These are phyloP conservation scores for Rhincodon typus DNA, from an alignment of 2,797 vertebrate species.

Conservation along the genomic window DNA sequence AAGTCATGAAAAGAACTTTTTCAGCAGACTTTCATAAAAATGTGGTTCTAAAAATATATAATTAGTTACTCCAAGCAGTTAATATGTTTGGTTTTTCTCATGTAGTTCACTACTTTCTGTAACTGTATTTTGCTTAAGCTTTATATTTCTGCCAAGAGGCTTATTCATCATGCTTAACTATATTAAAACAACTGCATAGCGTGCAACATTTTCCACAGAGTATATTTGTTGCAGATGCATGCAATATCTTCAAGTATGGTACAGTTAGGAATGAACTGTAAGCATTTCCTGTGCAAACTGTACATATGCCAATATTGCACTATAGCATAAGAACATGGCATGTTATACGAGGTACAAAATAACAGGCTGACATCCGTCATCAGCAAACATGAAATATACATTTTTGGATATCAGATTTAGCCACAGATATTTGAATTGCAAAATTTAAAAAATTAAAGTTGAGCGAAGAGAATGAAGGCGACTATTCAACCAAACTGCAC, in stretches of 20 bases:
- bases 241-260: conserved; percentile 37
- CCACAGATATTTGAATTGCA: not conserved
- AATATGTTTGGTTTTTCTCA: conserved; percentile 11
- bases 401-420: conserved; percentile 25
- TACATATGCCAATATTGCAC: conserved; percentile 50
- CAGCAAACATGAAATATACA: conserved; percentile 41
- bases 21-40: conserved; percentile 21
- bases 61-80: conserved; percentile 13
- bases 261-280: conserved; percentile 42
- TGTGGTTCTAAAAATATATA: conserved; percentile 21
- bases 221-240: conserved; percentile 38
- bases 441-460: not conserved
- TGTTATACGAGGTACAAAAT: conserved; percentile 46
- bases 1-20: not conserved
- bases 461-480: not conserved
- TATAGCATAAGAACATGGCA: conserved; percentile 47
- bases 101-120: conserved; percentile 19
- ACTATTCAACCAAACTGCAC: conserved; percentile 11
- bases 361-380: conserved; percentile 43
- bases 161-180: conserved; percentile 23
- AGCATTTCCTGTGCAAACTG: conserved; percentile 60
- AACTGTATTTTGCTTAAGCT: conserved; percentile 28
- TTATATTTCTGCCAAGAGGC: conserved; percentile 28
- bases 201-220: conserved; percentile 36
- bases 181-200: conserved; percentile 23